Percentiles rank a stretch among this genome's conserved stretches.
Evolutionary conservation across 2,113 vertebrate genomes (phyloP).

Genomic region (Gyps fulvus): DNA sequence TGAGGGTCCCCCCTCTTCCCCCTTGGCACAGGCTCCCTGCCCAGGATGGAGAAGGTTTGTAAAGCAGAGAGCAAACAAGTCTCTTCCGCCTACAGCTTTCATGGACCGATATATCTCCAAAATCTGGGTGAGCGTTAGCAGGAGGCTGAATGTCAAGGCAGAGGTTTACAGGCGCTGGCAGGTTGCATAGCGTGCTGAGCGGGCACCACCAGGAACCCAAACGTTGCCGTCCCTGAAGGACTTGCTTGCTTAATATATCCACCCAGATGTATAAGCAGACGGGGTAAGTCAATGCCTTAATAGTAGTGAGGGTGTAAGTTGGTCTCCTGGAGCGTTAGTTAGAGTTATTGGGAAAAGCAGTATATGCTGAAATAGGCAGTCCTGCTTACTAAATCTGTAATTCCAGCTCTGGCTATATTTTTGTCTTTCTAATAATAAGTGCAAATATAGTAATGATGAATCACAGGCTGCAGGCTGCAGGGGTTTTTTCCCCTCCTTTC

Average conservation of each 20-base stretch:
- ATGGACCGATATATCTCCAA: background rate
- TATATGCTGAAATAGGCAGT: constrained; percentile 41
- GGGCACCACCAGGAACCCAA: background rate
- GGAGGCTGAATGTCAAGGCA: background rate
- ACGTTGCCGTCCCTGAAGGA: background rate
- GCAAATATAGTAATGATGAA: constrained; percentile 62
- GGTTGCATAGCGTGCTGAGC: background rate
- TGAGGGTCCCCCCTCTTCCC: background rate
- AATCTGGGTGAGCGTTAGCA: background rate
- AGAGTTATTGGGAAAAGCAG: background rate
- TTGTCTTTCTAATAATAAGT: constrained; percentile 63
- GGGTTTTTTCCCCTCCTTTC: background rate
- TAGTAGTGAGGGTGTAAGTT: background rate
- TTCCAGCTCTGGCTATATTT: constrained; percentile 52
- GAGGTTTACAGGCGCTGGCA: background rate
- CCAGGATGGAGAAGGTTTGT: background rate
- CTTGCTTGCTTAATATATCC: background rate
- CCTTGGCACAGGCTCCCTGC: background rate
- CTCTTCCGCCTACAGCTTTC: background rate
- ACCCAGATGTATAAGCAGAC: background rate
- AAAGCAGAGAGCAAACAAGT: background rate
- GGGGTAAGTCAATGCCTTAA: background rate
- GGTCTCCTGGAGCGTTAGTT: background rate
- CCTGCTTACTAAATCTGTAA: constrained; percentile 55
- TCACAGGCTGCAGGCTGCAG: constrained; percentile 42